Evolutionary conservation across 2,888 invertebrate genomes (phyloP).

Genomic region (Hypselothyrea guttata): DNA sequence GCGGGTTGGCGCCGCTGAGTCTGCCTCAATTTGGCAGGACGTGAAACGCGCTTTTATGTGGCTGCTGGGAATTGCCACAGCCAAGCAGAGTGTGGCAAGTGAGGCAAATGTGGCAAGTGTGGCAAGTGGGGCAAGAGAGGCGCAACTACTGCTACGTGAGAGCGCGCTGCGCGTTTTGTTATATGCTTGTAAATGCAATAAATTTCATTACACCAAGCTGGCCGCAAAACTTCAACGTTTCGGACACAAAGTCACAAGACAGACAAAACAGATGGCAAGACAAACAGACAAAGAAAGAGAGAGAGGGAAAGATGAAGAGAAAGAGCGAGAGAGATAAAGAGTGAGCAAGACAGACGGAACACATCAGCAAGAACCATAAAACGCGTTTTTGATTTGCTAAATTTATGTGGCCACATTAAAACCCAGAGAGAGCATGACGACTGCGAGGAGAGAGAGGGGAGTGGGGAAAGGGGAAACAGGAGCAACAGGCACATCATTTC

Average conservation of each 20-base stretch:
- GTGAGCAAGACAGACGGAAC: slow-evolving; percentile 35
- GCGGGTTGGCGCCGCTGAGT: slow-evolving; percentile 58
- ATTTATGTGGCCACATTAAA: slow-evolving; percentile 73
- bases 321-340: neutral
- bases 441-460: neutral
- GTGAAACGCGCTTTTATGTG: slow-evolving; percentile 73
- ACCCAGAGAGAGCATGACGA: slow-evolving; percentile 25
- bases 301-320: neutral
- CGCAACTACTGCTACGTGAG: slow-evolving; percentile 30
- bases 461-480: neutral
- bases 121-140: slow-evolving; percentile 12
- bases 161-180: slow-evolving; percentile 52
- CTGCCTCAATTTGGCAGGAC: slow-evolving; percentile 71
- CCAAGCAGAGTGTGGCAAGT: neutral
- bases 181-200: slow-evolving; percentile 76
- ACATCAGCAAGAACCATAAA: slow-evolving; percentile 53
- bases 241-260: slow-evolving; percentile 36
- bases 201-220: slow-evolving; percentile 55
- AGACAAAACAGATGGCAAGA: neutral
- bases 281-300: neutral
- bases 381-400: slow-evolving; percentile 74
- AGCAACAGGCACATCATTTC: slow-evolving; percentile 13
- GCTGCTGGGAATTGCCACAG: slow-evolving; percentile 61
- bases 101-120: slow-evolving; percentile 21
- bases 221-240: slow-evolving; percentile 38